These are phyloP conservation scores for Salarias fasciatus DNA, from an alignment of 2,797 vertebrate species.

Conservation along the genomic window DNA sequence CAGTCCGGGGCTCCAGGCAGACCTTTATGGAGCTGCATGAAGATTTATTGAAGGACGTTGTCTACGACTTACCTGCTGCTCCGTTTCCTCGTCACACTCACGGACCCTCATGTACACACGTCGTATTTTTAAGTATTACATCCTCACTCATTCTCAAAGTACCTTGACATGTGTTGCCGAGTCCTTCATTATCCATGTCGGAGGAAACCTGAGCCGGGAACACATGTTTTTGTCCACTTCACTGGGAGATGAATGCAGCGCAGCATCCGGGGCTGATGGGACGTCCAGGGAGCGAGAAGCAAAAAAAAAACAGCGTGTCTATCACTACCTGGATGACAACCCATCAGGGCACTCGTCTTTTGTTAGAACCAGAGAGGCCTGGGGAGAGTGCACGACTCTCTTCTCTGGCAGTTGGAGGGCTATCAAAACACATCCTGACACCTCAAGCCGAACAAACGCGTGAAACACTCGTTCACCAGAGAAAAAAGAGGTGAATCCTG, in stretches of 20 bases:
- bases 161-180: conserved; percentile 47
- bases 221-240: conserved; percentile 71
- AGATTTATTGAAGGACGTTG: conserved; percentile 64
- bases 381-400: conserved; percentile 16
- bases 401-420: conserved; percentile 1
- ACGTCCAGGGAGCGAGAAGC: conserved; percentile 6
- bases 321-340: conserved; percentile 21
- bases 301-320: too few species aligned
- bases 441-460: not conserved
- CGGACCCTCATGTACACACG: conserved; percentile 27
- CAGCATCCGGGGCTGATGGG: conserved; percentile 23
- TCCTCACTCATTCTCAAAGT: conserved; percentile 60
- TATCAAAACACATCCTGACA: conserved; percentile 43
- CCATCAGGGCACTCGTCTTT: conserved; percentile 36
- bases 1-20: conserved; percentile 48
- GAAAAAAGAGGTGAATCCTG: too few species aligned
- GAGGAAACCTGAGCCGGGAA: conserved; percentile 72
- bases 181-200: conserved; percentile 59
- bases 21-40: conserved; percentile 56
- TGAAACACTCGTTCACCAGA: too few species aligned
- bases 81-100: conserved; percentile 32
- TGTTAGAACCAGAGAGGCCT: conserved; percentile 1
- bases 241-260: conserved; percentile 27
- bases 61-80: conserved; percentile 45
- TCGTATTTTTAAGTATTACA: conserved; percentile 45